Evolutionary conservation across 2,113 vertebrate genomes (phyloP).

Genomic region (Cyprinus carpio): DNA sequence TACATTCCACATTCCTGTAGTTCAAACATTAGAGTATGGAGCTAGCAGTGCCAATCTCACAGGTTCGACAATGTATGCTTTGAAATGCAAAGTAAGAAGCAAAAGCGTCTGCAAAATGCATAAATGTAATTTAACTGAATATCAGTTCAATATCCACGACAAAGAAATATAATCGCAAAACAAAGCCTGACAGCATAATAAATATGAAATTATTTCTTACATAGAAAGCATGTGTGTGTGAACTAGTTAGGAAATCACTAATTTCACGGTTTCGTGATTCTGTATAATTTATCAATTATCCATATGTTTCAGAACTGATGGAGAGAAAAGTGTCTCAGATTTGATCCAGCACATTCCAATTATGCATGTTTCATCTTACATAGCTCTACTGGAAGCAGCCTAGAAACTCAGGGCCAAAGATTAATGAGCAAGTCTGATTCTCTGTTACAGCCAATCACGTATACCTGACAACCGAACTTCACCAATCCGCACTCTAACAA

Average conservation of each 20-base stretch:
- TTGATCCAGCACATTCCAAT: not conserved
- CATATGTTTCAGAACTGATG: conserved; percentile 7
- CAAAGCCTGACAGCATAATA: not conserved
- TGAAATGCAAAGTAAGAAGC: not conserved
- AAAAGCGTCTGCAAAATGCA: not conserved
- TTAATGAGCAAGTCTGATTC: not conserved
- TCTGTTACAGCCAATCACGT: not conserved
- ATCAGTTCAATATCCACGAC: not conserved
- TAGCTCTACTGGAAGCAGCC: not conserved
- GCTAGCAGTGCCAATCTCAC: no score
- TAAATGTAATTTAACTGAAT: not conserved
- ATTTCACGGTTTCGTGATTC: conserved; percentile 8
- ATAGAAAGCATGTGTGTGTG: not conserved
- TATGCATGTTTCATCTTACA: not conserved
- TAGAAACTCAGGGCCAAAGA: not conserved
- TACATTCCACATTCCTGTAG: no score
- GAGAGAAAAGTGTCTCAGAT: not conserved
- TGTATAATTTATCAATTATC: conserved; percentile 13
- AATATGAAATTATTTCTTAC: not conserved
- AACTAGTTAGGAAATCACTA: not conserved
- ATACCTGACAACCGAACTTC: not conserved
- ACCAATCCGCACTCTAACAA: not conserved
- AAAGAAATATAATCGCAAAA: not conserved
- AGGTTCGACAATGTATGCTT: not conserved
- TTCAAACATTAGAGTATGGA: no score